A percentile compares a stretch with the other conserved stretches of the same genome.
Conservation (phyloP, 2,113 vertebrate genomes). For the Paraplagusia blochii region DNA sequence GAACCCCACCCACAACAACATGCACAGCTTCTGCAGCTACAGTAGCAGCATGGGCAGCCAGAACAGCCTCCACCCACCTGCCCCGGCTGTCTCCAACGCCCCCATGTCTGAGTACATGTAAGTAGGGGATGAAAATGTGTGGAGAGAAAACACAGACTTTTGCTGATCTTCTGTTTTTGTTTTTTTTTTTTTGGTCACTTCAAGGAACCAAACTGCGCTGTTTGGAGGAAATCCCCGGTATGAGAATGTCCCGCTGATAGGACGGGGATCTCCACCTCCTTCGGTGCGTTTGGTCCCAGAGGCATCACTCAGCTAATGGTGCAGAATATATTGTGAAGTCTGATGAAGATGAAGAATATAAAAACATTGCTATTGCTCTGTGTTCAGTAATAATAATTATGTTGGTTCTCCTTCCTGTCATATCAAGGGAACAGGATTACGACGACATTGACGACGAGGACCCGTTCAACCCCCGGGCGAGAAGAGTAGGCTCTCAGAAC, state of each 20-base stretch:
- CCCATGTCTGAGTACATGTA: slow-evolving; percentile 92
- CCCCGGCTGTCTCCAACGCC: slow-evolving; percentile 81
- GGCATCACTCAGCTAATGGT: slow-evolving; percentile 34
- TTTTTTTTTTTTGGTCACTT: neutral
- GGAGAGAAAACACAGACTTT: too few relatives aligned
- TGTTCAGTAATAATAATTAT: too few relatives aligned
- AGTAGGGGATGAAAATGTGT: slow-evolving; percentile 13
- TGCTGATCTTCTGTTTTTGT: neutral
- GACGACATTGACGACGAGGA: slow-evolving; percentile 92
- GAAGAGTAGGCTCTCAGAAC: slow-evolving; percentile 78
- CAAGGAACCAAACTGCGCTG: slow-evolving; percentile 88
- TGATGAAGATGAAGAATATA: too few relatives aligned
- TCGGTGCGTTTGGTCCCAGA: slow-evolving; percentile 81
- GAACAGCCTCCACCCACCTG: slow-evolving; percentile 85
- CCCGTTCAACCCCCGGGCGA: slow-evolving; percentile 88
- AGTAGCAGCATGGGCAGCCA: slow-evolving; percentile 96
- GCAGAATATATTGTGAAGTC: too few relatives aligned
- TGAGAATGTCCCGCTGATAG: slow-evolving; percentile 94
- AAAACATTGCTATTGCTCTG: too few relatives aligned
- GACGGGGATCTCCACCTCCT: slow-evolving; percentile 92
- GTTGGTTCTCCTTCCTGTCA: neutral
- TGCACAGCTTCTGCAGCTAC: slow-evolving; percentile 96
- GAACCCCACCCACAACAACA: slow-evolving; percentile 77
- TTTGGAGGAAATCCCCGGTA: slow-evolving; percentile 92
- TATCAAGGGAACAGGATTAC: slow-evolving; percentile 83